phyloP scores from a whole-genome alignment of 1,140 invertebrate genomes.

The Choristoneura fumiferana region DNA sequence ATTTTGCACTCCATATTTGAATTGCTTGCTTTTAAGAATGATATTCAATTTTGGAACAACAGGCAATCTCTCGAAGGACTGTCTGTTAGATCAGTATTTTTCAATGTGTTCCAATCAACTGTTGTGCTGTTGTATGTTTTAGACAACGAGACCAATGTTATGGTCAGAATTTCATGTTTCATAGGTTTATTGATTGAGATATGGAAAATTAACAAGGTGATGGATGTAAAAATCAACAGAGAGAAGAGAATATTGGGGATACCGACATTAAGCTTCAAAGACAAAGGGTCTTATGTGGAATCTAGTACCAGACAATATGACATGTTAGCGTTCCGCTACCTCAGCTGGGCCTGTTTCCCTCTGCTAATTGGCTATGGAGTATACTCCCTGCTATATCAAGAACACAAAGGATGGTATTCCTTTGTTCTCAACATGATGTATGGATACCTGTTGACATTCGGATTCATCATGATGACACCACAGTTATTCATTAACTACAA shows the following conservation, averaged over 20 bases:
- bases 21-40: slow-evolving; percentile 99
- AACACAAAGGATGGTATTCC: slow-evolving; percentile 99
- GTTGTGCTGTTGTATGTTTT: slow-evolving; percentile 97
- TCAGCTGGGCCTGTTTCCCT: slow-evolving; percentile 97
- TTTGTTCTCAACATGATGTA: slow-evolving; percentile 97
- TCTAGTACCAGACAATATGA: slow-evolving; percentile 98
- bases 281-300: slow-evolving; percentile 98
- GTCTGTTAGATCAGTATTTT: slow-evolving; percentile 99
- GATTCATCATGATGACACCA: slow-evolving; percentile 99
- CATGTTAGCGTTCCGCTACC: slow-evolving; percentile 96
- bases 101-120: slow-evolving; percentile 98
- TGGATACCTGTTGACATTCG: slow-evolving; percentile 98
- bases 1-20: slow-evolving; percentile 99
- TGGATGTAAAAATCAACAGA: slow-evolving; percentile 90
- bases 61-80: slow-evolving; percentile 97
- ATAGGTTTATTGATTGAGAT: slow-evolving; percentile 98
- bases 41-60: slow-evolving; percentile 99
- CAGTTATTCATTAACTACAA: slow-evolving; percentile 99
- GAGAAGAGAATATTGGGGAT: slow-evolving; percentile 88
- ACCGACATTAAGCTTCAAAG: slow-evolving; percentile 89
- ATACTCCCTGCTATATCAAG: slow-evolving; percentile 97
- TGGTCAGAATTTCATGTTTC: slow-evolving; percentile 94
- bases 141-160: slow-evolving; percentile 98
- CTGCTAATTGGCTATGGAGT: slow-evolving; percentile 94
- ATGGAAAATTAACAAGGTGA: slow-evolving; percentile 99